These are phyloP conservation scores for Rattus norvegicus DNA, from an alignment of 2,113 vertebrate species.

Conservation along the genomic window GRCr8 NC_086034.1:35610501-35611000, in stretches of 20 bases:
- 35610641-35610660: conserved; percentile 75
- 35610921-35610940: not conserved
- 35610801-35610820: conserved; percentile 68
- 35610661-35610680: conserved; percentile 75
- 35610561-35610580: not conserved
- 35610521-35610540: not conserved
- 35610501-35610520: not conserved
- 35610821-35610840: conserved; percentile 3
- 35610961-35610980: not conserved
- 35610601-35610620: conserved; percentile 51
- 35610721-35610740: conserved; percentile 77
- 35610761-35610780: conserved; percentile 18
- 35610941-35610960: not conserved
- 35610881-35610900: not conserved
- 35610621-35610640: conserved; percentile 67
- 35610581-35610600: conserved; percentile 18
- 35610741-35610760: conserved; percentile 71
- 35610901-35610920: conserved; percentile 39
- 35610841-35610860: not conserved
- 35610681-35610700: conserved; percentile 75
- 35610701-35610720: conserved; percentile 67
- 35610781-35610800: not conserved
- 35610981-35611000: not conserved
- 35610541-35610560: conserved; percentile 49
- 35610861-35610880: not conserved